Percentiles rank a stretch among this genome's conserved stretches.
Evolutionary conservation across 2,888 invertebrate species (phyloP).

Genomic region (Phytoseiulus persimilis): DNA sequence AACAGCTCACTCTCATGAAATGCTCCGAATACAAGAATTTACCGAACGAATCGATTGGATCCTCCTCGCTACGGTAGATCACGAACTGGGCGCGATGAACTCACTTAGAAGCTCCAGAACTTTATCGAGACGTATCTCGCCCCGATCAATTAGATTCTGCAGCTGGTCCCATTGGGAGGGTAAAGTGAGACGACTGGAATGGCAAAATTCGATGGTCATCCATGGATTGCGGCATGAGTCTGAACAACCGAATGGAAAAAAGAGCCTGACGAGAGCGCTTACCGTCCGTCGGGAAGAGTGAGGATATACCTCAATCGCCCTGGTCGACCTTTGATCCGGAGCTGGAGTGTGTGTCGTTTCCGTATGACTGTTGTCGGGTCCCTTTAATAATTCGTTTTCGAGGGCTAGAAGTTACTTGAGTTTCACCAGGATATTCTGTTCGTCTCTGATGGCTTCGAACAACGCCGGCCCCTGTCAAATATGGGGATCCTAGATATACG

Average conservation of each 20-base stretch:
- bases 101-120: background rate
- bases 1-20: background rate
- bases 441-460: too few species aligned
- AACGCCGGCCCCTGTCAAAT: too few species aligned
- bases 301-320: background rate
- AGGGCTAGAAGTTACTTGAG: background rate
- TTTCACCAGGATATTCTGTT: too few species aligned
- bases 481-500: too few species aligned
- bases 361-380: background rate
- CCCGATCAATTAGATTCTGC: background rate
- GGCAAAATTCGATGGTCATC: background rate
- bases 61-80: too few species aligned
- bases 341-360: background rate
- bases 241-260: too few species aligned
- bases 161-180: background rate
- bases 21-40: too few species aligned
- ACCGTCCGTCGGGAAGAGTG: background rate
- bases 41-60: too few species aligned
- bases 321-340: background rate
- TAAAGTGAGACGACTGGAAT: background rate
- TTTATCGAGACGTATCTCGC: background rate
- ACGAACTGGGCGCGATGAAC: background rate
- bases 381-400: background rate
- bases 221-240: too few species aligned
- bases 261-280: background rate